Conservation (phyloP, 1,140 invertebrate species). For the Rhyzopertha dominica region DNA sequence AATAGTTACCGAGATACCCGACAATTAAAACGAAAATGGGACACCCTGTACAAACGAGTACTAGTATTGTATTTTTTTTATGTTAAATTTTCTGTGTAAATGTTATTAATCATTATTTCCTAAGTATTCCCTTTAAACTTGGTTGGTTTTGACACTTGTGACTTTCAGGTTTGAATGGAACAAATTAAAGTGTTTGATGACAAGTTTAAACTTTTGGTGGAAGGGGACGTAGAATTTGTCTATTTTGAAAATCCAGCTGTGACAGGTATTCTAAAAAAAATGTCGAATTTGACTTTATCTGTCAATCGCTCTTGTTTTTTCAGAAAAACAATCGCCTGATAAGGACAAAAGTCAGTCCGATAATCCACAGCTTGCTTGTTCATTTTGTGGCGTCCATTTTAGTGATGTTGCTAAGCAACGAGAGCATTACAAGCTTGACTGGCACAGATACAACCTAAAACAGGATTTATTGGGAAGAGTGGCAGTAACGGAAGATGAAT, state of each 20-base stretch:
- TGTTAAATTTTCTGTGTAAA: no score
- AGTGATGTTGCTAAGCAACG: conserved; percentile 49
- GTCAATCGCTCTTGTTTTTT: conserved; percentile 13
- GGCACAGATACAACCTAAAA: conserved; percentile 71
- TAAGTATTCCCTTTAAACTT: no score
- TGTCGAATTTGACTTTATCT: no score
- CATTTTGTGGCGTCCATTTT: conserved; percentile 52
- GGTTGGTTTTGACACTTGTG: no score
- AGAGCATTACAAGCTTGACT: conserved; percentile 64
- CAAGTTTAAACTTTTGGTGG: conserved; percentile 31
- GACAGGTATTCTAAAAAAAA: conserved; percentile 11
- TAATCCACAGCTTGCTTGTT: conserved; percentile 54
- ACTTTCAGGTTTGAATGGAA: no score
- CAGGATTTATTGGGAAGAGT: conserved; percentile 53
- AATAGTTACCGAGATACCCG: no score
- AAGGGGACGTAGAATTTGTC: conserved; percentile 20
- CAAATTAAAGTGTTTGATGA: conserved; percentile 27
- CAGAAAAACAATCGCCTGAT: conserved; percentile 2
- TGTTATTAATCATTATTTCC: no score
- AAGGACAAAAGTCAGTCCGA: conserved; percentile 41
- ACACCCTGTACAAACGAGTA: no score
- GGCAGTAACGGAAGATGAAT: conserved; percentile 53
- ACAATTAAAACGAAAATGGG: no score
- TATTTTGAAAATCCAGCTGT: conserved; percentile 23
- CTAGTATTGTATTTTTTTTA: no score